Base-by-base conservation (phyloP, 2,113 vertebrate genomes). In the Polyodon spathula region DNA sequence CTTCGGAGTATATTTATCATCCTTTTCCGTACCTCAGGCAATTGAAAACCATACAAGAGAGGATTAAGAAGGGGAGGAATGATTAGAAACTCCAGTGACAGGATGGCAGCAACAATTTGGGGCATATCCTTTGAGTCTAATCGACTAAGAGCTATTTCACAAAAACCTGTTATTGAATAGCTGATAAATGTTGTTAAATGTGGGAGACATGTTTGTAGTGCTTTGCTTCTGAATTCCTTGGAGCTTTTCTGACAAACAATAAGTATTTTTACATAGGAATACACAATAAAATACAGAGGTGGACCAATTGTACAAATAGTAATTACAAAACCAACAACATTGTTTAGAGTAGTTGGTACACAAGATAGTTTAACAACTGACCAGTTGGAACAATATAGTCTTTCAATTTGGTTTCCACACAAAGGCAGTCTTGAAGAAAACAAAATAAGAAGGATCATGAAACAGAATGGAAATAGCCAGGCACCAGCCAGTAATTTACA, bases 21-120 rank as follows among this genome's bases (percentile, higher is more conserved):
- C 58, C 60, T 63, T 54, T 27, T 71, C 10, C 66, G 63, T 43
- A 71, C 63, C 14, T 71, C 61, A 17, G 66, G 59, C 12, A 71
- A 54, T n/a, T 71, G 68, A 8, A 68, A 41, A 14, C 63, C 69
- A 66, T 71, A 71, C 58, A 71, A 44, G 17, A 71, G 50, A 7
- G 68, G 68, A 40, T 68, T 69, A 14, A 72, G 43, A 16, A 72
- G 40, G 2, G 71, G 68, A 6, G 67, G 64, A 58, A 72, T 61
- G 27, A 72, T 50, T 5, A 69, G 48, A 67, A 72, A 72, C 15
- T 81, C 80, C 5, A 81, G 66, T 50, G 77, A 76, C 10, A 80
- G 15, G 66, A 78, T 52, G 1, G 74, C 4, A 6, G 60, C 64
- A 4, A 75, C 5, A 61, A 71, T 66, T 8, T 73, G 73, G 53